Evolutionary conservation across 2,888 invertebrate species (phyloP).

Genomic region (Oligia fasciuncula): DNA sequence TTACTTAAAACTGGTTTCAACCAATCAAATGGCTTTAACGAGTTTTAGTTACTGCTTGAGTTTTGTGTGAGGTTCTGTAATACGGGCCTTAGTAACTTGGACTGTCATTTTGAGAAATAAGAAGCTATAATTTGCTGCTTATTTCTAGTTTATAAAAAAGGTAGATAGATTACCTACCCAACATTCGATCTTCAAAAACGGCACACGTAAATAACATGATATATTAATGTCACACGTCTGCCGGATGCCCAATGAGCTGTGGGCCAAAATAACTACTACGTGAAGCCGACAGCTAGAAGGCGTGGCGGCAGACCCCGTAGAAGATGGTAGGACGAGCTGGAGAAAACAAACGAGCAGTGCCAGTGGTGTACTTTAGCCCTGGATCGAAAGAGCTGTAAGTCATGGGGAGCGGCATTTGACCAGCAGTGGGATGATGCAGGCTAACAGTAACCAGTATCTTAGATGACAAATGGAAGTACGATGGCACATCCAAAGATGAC

Average conservation of each 20-base stretch:
- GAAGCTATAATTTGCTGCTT: background rate
- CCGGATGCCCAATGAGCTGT: background rate
- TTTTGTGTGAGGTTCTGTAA: no score
- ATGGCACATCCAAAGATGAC: background rate
- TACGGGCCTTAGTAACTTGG: background rate
- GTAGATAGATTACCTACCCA: background rate
- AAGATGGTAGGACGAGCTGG: background rate
- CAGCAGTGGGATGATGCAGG: background rate
- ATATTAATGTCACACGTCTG: background rate
- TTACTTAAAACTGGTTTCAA: no score
- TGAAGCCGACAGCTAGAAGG: background rate
- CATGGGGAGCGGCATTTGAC: background rate
- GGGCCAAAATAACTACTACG: background rate
- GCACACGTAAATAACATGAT: background rate
- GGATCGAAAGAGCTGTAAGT: background rate
- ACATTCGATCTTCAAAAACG: background rate
- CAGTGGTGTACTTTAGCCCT: background rate
- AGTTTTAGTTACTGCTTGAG: no score
- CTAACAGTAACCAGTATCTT: no score
- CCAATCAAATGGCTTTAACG: no score
- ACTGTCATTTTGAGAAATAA: background rate
- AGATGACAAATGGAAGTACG: background rate
- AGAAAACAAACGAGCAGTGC: background rate
- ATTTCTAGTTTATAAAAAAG: background rate
- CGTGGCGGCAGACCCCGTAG: background rate